phyloP scores from a whole-genome alignment of 2,797 vertebrate genomes.

The Spinus olivaceus region DNA sequence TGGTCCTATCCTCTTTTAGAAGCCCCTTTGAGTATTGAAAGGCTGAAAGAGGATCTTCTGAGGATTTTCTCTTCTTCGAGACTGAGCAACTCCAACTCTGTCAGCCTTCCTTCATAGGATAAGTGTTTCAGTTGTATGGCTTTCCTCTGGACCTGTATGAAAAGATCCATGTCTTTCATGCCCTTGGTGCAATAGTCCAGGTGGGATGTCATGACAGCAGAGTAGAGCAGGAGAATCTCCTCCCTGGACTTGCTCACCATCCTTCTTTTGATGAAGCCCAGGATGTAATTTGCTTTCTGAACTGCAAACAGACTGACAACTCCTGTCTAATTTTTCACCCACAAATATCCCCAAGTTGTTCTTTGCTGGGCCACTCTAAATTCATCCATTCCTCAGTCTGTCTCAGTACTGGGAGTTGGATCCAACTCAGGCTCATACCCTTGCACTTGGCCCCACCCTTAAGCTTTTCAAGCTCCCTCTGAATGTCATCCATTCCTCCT shows the following conservation, averaged over 20 bases:
- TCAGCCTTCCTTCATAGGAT: not conserved
- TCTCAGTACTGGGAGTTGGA: not conserved
- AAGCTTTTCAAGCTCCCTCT: not conserved
- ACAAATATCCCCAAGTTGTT: not conserved
- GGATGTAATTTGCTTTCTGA: not conserved
- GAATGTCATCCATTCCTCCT: not conserved
- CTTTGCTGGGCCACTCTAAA: not conserved
- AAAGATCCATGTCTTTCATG: not conserved
- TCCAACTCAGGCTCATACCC: accelerated
- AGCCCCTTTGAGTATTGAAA: accelerated
- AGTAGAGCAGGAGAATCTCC: not conserved
- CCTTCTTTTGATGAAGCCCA: not conserved
- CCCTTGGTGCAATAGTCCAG: not conserved
- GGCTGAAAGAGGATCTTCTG: not conserved
- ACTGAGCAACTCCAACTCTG: not conserved
- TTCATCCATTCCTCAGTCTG: not conserved
- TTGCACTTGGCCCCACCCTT: not conserved
- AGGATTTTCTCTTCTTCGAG: not conserved
- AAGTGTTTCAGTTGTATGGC: not conserved
- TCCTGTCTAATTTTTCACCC: not conserved
- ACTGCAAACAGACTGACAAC: not conserved
- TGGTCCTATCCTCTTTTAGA: not conserved
- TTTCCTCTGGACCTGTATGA: not conserved
- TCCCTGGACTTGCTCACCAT: not conserved
- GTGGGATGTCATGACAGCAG: not conserved